Base-by-base conservation (phyloP, 1,140 invertebrate species). In the Solenopsis fugax region DNA sequence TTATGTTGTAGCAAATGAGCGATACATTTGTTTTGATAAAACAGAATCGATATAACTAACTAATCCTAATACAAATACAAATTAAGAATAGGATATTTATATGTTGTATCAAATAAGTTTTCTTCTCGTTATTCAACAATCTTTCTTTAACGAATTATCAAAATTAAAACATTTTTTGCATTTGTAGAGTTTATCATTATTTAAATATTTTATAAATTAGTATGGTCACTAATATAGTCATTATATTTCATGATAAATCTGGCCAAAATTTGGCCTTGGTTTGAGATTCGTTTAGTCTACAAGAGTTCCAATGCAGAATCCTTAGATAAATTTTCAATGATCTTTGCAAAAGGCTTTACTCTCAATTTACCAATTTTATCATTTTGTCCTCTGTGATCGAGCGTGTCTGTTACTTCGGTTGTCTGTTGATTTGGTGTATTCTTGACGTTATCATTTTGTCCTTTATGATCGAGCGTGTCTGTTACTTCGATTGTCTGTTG, bases 321-420 rank as follows among this genome's bases (percentile, higher is more conserved):
- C 13, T 4, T 52, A 78, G 73, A 29, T 50, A 85, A 76, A 12
- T 78, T 85, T 45, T 78, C 82, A 29, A 85, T 77, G 24, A 85
- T 78, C 0, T 78, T 85, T 56, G 92, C 91, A 10, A 93, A 92
- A 9, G 90, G 73, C 12, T 89, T 92, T 0, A 93, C 91, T 77
- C 92, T 91, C n/a, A 93, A 58, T 75, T 89, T 92, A 18, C 89
- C 90, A 37, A 92, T 34, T 52, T 90, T 56, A 0, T 52, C 50
- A 21, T 78, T 45, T 29, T 76, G 45, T 24, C 5, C n/a, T 73
- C 13, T 21, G 5, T 29, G n/a, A 45, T 10, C n/a, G 0, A 7
- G 6, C 13, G 12, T 50, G 3, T 5, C 9, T 24, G 41, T n/a
- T 48, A 41, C 13, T 82, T 84, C 2, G 5, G 5, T 1, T 72